Conservation (phyloP, 1,140 invertebrate genomes). For the Atta colombica region DNA sequence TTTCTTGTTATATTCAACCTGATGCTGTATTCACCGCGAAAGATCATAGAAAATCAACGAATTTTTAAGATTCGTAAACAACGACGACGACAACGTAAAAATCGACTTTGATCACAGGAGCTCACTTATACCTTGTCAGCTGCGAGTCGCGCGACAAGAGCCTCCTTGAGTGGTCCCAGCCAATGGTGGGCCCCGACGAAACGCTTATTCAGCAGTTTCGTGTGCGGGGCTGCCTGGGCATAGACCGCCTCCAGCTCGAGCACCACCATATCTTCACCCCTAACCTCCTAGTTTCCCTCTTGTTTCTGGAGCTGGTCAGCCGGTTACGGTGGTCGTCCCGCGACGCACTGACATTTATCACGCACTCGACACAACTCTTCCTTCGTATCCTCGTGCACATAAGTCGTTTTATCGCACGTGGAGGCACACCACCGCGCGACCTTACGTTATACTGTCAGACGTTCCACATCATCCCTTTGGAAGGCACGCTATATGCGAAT, state of each 20-base stretch:
- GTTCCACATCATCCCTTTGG: background rate
- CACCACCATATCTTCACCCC: slow-evolving; percentile 89
- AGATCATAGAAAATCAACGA: background rate
- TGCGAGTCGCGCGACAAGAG: slow-evolving; percentile 83
- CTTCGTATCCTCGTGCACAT: slow-evolving; percentile 45
- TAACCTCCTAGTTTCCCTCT: slow-evolving; percentile 25
- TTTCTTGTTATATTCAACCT: background rate
- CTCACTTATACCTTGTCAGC: slow-evolving; percentile 84
- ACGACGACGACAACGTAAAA: background rate
- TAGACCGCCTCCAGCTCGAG: slow-evolving; percentile 91
- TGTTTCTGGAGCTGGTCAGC: slow-evolving; percentile 60
- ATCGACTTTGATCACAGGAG: slow-evolving; percentile 27
- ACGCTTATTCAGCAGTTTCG: slow-evolving; percentile 95
- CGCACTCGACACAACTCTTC: background rate
- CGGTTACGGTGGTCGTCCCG: slow-evolving; percentile 58
- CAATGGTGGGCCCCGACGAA: slow-evolving; percentile 96
- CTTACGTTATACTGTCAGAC: slow-evolving; percentile 1
- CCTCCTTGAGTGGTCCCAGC: slow-evolving; percentile 91
- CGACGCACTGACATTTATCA: slow-evolving; percentile 56
- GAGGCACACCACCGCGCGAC: slow-evolving; percentile 15
- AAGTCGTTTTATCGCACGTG: slow-evolving; percentile 29
- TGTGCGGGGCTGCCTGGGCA: slow-evolving; percentile 92
- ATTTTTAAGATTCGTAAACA: background rate
- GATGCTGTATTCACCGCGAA: background rate
- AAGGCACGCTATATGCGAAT: background rate